Base-by-base conservation (phyloP, 2,113 vertebrate species). In the Psilopogon haemacephalus region DNA sequence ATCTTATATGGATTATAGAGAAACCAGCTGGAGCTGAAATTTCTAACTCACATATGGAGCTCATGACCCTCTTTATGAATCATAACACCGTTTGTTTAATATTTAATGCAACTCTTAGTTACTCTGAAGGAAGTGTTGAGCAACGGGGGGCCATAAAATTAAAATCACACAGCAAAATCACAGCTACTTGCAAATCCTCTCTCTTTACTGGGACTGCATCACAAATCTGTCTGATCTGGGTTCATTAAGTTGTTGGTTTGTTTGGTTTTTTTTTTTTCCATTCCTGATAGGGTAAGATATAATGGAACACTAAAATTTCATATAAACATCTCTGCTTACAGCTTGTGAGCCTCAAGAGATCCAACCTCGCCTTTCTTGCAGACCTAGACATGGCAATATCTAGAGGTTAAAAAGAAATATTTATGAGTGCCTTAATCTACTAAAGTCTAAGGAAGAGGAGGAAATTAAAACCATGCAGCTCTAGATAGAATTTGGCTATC, bases 51-150 rank as follows among this genome's bases (percentile, higher is more conserved):
- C 94, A 92, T 94, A 94, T 77, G 89, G 91, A 93, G 86, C 90
- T 96, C 88, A 94, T 94, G 94, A 95, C 94, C 95, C 94, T 91
- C 85, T 89, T 94, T 89, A 93, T 95, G 95, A 96, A 96, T 96
- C 96, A 94, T 75, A 93, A 94, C 79, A 85, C 85, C 79, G 12
- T 96, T 96, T 91, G 89, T 94, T 96, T 94, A 96, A 95, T 95
- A 94, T 94, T 96, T 96, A 96, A 96, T 93, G 83, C 62, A 93
- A 88, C 82, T 91, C 82, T 89, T 88, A 91, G 86, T 92, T 89
- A 94, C 64, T 94, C 78, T 74, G 75, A 91, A 95, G 86, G 85
- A 96, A 94, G 89, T 0, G 12, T 11, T 88, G 87, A 95, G 86
- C 89, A 96, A 94, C 82, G 83, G 85, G 76, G 79, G 75, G 60